phyloP scores from a whole-genome alignment of 2,113 vertebrate species.

The Puntigrus tetrazona region DNA sequence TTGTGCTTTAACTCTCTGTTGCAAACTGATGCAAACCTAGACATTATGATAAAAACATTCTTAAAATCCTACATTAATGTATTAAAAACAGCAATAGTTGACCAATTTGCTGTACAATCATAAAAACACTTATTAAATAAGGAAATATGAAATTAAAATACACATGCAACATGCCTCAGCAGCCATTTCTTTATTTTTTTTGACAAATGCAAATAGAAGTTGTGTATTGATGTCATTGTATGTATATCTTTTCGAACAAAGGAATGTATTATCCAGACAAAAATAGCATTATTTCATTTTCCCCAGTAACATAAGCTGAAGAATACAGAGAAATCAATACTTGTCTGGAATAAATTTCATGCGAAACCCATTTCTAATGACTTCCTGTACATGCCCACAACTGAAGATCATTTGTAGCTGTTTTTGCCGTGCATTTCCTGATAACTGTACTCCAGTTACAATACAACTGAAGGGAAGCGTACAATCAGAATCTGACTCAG shows the following conservation, averaged over 20 bases:
- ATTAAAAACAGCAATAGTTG: too few relatives aligned
- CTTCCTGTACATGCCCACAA: background rate
- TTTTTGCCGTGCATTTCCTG: constrained; percentile 12
- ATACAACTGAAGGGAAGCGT: background rate
- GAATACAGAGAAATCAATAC: background rate
- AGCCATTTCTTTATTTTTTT: too few relatives aligned
- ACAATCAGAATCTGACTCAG: constrained; percentile 15
- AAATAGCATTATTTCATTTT: background rate
- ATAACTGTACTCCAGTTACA: constrained; percentile 20
- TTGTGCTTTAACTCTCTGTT: too few relatives aligned
- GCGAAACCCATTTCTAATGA: background rate
- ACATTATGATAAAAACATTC: too few relatives aligned
- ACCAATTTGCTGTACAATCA: too few relatives aligned
- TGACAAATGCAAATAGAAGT: background rate
- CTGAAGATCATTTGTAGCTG: background rate
- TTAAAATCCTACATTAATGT: too few relatives aligned
- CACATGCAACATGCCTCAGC: too few relatives aligned
- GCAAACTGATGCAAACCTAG: too few relatives aligned
- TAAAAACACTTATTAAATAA: too few relatives aligned
- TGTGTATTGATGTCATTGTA: background rate
- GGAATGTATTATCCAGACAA: background rate
- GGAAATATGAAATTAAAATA: too few relatives aligned
- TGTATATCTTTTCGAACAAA: background rate
- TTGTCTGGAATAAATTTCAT: constrained; percentile 1
- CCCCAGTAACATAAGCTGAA: background rate